Conservation (phyloP, 1,140 invertebrate species). For the Heliconius congener region DNA sequence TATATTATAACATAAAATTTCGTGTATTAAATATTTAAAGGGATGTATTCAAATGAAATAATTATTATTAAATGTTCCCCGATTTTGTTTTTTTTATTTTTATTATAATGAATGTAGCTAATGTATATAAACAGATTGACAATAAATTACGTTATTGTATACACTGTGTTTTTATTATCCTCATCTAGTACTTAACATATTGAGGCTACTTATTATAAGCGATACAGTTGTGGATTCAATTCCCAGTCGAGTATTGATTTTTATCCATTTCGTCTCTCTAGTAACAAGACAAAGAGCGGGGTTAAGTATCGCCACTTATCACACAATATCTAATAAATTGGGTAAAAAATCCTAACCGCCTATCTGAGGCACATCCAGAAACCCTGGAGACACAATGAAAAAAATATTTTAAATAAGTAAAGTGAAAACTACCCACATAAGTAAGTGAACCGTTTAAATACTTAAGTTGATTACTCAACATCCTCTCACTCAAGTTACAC, state of each 20-base stretch:
- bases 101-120: conserved; percentile 28
- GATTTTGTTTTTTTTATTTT: not conserved
- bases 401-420: not conserved
- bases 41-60: not conserved
- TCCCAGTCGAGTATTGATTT: too few species aligned
- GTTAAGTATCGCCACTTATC: too few species aligned
- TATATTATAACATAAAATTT: too few species aligned
- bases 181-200: too few species aligned
- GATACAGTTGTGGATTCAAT: too few species aligned
- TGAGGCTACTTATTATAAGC: too few species aligned
- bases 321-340: too few species aligned
- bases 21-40: not conserved
- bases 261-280: too few species aligned
- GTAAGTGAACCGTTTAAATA: not conserved
- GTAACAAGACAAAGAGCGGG: too few species aligned
- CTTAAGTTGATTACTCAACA: not conserved
- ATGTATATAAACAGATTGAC: conserved; percentile 78
- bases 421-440: not conserved
- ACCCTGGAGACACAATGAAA: too few species aligned
- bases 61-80: not conserved
- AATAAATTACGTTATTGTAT: conserved; percentile 76
- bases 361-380: too few species aligned
- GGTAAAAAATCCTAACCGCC: too few species aligned
- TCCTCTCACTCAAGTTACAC: not conserved
- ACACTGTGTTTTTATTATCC: conserved; percentile 33